Conservation (phyloP, 2,888 invertebrate species). For the Microctonus brassicae region DNA sequence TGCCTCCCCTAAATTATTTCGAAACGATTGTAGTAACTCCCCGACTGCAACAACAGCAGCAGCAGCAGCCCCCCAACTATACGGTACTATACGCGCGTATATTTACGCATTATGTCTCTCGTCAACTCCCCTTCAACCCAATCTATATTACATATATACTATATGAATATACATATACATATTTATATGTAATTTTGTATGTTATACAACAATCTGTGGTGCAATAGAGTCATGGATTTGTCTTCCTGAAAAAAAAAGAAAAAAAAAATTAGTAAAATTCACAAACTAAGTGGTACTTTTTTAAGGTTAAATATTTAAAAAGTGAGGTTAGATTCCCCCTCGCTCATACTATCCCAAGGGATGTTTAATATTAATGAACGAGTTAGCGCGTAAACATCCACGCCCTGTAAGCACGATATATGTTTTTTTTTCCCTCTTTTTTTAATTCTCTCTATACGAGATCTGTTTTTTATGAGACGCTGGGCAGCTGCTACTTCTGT, state of each 20-base stretch:
- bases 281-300: not conserved
- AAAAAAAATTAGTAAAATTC: not conserved
- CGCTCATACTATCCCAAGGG: slow-evolving; percentile 53
- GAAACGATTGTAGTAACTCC: slow-evolving; percentile 53
- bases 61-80: slow-evolving; percentile 28
- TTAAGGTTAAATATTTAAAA: not conserved
- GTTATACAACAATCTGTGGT: slow-evolving; percentile 23
- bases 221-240: slow-evolving; percentile 17
- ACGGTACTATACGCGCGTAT: slow-evolving; percentile 1
- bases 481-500: slow-evolving; percentile 21
- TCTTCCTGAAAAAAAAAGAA: slow-evolving; percentile 4
- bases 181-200: no score
- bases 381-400: slow-evolving; percentile 59
- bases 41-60: slow-evolving; percentile 19
- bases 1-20: slow-evolving; percentile 68
- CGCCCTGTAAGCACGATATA: slow-evolving; percentile 44
- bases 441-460: not conserved
- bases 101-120: slow-evolving; percentile 29
- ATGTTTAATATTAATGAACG: slow-evolving; percentile 67
- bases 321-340: not conserved
- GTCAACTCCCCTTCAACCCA: slow-evolving; percentile 25
- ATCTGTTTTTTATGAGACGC: not conserved
- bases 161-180: not conserved
- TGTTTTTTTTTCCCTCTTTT: not conserved
- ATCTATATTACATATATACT: not conserved